Evolutionary conservation across 2,797 vertebrate genomes (phyloP), one percentile per base, ranked within the genome.

Genomic region (Naso thynnoides): DNA sequence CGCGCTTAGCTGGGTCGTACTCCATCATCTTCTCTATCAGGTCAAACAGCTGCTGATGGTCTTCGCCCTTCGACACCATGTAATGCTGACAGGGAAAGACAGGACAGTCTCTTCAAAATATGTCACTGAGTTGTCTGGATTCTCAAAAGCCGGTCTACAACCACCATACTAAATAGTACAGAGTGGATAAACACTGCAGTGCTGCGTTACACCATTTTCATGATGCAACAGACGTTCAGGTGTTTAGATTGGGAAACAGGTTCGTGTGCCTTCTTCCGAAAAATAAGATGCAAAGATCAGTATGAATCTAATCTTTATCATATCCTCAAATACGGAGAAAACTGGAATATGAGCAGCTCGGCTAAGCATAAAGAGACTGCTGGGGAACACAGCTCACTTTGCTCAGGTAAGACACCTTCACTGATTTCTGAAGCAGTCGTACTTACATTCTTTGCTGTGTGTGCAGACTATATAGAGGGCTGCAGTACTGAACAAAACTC

Each of bases 21-120:
- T 95, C 95, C 91, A 99, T 57, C 96, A 97, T 95, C 86, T 94
- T 96, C 81, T 94, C 80, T 26, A 97, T 89, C 60, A 98, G 94
- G 87, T 97, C 95, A 86, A 96, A 98, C 18, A 97, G 94, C 70
- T 93, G 91, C 55, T 89, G 86, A 2, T 97, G 96, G 41, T 96
- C 95, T 26, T 91, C 73, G 33, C 93, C 72, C 2, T 94, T 94
- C n/a, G 92, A 96, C 3, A 81, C 54, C 93, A 96, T 95, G 66
- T 96, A 96, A 83, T 95, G 91, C 96, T 97, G 79, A 54, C 19
- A 19, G 47, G 2, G 1, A 47, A 24, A 14, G 13, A 73, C 6
- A 52, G 16, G 19, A 21, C 9, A 9, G 3, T 50, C 23, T 36
- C 27, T 27, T 52, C 8, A 41, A 57, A 54, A 42, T 8, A 26